Conservation (phyloP, 2,797 vertebrate species). For the Chelidonichthys spinosus region DNA sequence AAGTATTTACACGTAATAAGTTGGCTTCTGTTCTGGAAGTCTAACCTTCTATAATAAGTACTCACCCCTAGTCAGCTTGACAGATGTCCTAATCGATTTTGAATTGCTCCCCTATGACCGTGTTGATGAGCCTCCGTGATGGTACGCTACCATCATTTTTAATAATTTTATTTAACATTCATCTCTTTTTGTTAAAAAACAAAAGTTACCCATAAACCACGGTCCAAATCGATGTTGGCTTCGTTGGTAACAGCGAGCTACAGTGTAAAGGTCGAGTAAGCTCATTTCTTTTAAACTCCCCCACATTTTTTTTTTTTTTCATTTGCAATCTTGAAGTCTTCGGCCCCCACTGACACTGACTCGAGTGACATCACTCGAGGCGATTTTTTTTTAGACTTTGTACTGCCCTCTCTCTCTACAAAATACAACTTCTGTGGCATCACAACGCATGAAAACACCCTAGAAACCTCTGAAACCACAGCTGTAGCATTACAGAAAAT, state of each 20-base stretch:
- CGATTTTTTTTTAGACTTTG: constrained; percentile 2
- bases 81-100: neutral
- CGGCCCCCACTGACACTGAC: neutral
- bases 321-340: neutral
- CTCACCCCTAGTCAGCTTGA: neutral
- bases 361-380: constrained; percentile 5
- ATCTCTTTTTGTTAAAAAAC: neutral
- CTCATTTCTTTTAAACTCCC: neutral
- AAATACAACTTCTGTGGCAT: neutral
- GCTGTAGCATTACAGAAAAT: neutral
- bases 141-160: neutral
- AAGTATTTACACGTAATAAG: constrained; percentile 31
- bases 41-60: neutral
- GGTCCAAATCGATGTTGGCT: too few relatives aligned
- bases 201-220: neutral
- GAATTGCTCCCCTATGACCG: neutral
- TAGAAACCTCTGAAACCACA: neutral
- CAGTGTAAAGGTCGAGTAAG: neutral
- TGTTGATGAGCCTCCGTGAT: neutral
- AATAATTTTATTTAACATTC: neutral
- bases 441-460: neutral
- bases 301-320: neutral
- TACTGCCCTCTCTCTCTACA: neutral
- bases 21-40: constrained; percentile 18
- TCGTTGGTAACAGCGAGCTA: neutral